These are phyloP conservation scores for Hystrix cristata DNA, from an alignment of 2,113 vertebrate species.

Conservation along the genomic window DNA sequence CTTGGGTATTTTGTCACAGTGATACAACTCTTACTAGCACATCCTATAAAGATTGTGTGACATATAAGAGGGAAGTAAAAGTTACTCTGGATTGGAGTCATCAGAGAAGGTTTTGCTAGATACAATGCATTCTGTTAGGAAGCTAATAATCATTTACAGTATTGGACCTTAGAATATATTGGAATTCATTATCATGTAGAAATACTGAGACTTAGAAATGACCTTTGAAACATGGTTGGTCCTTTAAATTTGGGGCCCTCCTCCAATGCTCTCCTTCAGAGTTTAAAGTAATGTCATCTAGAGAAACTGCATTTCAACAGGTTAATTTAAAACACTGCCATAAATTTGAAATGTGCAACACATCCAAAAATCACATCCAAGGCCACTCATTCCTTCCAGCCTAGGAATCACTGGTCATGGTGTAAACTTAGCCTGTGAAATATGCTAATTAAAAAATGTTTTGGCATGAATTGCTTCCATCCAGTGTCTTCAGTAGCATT, in stretches of 20 bases:
- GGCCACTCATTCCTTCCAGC: slow-evolving; percentile 25
- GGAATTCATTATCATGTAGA: background rate
- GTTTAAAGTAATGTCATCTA: background rate
- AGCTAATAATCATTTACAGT: background rate
- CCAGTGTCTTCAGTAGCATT: slow-evolving; percentile 39
- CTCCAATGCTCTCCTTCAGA: background rate
- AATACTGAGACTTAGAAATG: background rate
- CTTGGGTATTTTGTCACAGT: background rate
- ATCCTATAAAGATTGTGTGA: background rate
- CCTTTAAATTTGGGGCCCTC: background rate
- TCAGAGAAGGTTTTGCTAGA: background rate
- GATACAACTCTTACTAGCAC: background rate
- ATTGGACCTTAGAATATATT: background rate
- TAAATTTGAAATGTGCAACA: slow-evolving; percentile 46
- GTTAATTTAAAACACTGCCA: slow-evolving; percentile 44
- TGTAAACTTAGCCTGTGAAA: slow-evolving; percentile 66
- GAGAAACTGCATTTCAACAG: background rate
- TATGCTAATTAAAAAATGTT: slow-evolving; percentile 46
- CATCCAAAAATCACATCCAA: slow-evolving; percentile 46
- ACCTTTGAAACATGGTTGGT: background rate
- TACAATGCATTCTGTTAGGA: background rate
- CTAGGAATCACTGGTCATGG: background rate
- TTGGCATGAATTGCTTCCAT: slow-evolving; percentile 32
- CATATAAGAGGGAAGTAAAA: background rate
- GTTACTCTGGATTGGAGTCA: background rate